Conservation (phyloP, 1,140 invertebrate genomes). For the Zophobas morio region DNA sequence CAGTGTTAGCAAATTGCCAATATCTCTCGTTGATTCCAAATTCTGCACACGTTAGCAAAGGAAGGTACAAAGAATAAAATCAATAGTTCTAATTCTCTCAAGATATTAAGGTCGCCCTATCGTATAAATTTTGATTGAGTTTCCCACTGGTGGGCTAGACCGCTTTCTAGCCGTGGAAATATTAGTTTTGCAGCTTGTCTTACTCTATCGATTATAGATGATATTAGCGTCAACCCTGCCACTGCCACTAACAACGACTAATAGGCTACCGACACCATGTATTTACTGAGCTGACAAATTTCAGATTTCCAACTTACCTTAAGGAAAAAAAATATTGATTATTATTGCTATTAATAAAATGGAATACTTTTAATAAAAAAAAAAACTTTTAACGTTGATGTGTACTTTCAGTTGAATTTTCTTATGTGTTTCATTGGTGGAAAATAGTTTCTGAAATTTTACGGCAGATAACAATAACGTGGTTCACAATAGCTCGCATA, state of each 20-base stretch:
- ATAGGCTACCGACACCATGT: background rate
- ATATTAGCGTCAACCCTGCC: conserved; percentile 12
- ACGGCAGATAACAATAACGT: too few relatives aligned
- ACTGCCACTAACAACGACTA: background rate
- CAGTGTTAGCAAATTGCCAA: conserved; percentile 44
- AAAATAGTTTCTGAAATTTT: too few relatives aligned
- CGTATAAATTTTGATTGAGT: conserved; percentile 48
- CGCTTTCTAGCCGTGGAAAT: conserved; percentile 22
- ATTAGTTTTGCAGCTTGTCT: conserved; percentile 8
- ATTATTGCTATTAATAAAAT: too few relatives aligned
- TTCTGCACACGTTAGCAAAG: conserved; percentile 42
- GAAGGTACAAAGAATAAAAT: conserved; percentile 42
- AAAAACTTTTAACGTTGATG: too few relatives aligned
- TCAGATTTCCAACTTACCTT: too few relatives aligned
- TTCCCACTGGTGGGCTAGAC: conserved; percentile 36
- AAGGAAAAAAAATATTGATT: too few relatives aligned
- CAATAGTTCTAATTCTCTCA: conserved; percentile 42
- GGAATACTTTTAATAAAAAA: too few relatives aligned
- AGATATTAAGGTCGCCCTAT: conserved; percentile 45
- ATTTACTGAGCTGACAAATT: too few relatives aligned
- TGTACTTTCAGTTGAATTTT: too few relatives aligned
- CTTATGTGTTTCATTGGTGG: too few relatives aligned
- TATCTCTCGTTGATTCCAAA: conserved; percentile 37
- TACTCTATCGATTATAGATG: conserved; percentile 16
- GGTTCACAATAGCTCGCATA: too few relatives aligned